A percentile compares a stretch with the other conserved stretches of the same genome.
Conservation (phyloP, 2,113 vertebrate genomes). For the Nycticorax nycticorax region DNA sequence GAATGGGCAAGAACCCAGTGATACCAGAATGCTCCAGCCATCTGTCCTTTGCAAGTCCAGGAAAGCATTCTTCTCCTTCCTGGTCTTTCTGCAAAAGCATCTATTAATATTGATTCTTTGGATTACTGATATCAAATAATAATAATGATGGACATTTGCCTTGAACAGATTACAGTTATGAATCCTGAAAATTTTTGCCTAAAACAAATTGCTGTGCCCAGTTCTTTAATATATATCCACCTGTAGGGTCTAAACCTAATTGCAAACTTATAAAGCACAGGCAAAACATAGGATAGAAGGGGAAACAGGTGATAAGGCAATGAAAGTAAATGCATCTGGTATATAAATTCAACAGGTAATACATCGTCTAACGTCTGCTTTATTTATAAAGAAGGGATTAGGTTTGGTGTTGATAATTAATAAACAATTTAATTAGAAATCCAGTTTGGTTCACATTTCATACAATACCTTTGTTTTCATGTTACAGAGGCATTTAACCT, state of each 20-base stretch:
- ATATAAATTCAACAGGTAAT: background rate
- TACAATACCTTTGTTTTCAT: background rate
- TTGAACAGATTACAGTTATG: background rate
- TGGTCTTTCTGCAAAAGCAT: background rate
- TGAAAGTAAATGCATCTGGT: background rate
- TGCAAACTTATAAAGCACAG: background rate
- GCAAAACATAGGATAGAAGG: background rate
- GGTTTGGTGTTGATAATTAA: background rate
- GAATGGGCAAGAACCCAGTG: background rate
- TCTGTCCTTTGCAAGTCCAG: background rate
- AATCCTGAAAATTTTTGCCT: background rate
- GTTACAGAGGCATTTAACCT: background rate
- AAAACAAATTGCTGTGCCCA: background rate
- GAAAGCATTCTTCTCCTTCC: background rate
- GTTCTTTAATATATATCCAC: background rate
- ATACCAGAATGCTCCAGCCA: background rate
- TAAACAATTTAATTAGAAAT: background rate
- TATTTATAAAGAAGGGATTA: background rate
- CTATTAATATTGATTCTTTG: background rate
- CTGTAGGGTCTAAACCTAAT: background rate
- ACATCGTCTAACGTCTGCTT: background rate
- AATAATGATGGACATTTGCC: background rate
- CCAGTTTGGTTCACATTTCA: background rate
- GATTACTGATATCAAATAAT: background rate
- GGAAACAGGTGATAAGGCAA: background rate